A percentile compares a stretch with the other conserved stretches of the same genome.
phyloP scores from a whole-genome alignment of 1,140 invertebrate genomes.

The Samia ricini region DNA sequence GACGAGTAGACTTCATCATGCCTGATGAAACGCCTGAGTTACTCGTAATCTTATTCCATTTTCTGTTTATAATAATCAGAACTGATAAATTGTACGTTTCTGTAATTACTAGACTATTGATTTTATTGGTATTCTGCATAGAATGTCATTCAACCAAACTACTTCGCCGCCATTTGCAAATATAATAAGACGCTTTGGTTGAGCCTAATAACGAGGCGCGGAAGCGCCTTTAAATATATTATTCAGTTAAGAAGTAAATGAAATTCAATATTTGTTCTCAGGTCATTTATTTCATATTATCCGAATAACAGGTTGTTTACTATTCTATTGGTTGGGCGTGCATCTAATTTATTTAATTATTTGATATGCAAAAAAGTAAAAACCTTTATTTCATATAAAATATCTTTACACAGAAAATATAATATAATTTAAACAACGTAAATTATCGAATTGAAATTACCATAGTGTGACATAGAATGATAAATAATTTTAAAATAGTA shows the following conservation, averaged over 20 bases:
- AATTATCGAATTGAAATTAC: not conserved
- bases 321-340: constrained; percentile 39
- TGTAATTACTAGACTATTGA: no score
- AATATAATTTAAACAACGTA: not conserved
- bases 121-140: no score
- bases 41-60: no score
- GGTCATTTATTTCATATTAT: constrained; percentile 62
- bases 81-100: no score
- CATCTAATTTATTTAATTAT: constrained; percentile 9
- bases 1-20: no score
- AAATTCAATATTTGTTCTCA: constrained; percentile 43
- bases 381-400: not conserved
- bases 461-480: not conserved
- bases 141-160: no score
- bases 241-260: not conserved
- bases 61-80: no score
- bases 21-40: no score
- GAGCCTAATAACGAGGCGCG: no score
- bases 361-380: not conserved
- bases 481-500: constrained; percentile 28
- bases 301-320: constrained; percentile 34
- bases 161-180: no score
- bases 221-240: no score
- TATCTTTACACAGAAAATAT: not conserved
- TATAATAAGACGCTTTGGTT: no score